Evolutionary conservation across 2,113 vertebrate genomes (phyloP).

Genomic region (Nerophis lumbriciformis): DNA sequence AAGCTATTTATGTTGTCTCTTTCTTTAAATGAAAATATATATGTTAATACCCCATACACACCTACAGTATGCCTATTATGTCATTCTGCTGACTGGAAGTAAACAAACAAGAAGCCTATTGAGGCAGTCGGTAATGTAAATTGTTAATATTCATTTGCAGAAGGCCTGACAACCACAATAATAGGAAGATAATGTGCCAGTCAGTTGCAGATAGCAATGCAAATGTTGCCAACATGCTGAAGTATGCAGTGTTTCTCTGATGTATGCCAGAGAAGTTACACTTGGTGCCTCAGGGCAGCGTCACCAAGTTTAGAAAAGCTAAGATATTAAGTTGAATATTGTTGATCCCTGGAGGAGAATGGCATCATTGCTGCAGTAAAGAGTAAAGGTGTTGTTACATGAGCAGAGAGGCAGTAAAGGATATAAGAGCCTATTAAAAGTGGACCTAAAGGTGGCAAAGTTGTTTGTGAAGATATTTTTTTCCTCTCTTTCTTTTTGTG

Average conservation of each 20-base stretch:
- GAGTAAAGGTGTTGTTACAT: conserved; percentile 26
- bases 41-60: conserved; percentile 4
- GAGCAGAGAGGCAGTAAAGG: conserved; percentile 34
- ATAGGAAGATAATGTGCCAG: conserved; percentile 12
- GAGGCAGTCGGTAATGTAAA: conserved; percentile 49
- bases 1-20: neutral
- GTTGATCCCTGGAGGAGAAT: conserved; percentile 41
- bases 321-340: conserved; percentile 39
- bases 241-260: conserved; percentile 1
- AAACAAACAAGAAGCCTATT: conserved; percentile 44
- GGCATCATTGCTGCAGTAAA: conserved; percentile 29
- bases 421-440: conserved; percentile 42
- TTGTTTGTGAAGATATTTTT: conserved; percentile 2
- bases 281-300: neutral
- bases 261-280: conserved; percentile 12
- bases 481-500: neutral
- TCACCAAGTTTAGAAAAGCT: conserved; percentile 30
- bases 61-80: conserved; percentile 7
- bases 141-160: conserved; percentile 39
- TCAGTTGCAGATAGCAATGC: conserved; percentile 32
- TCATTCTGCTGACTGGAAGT: conserved; percentile 44
- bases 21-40: conserved; percentile 8
- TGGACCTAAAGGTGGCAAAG: conserved; percentile 15
- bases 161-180: conserved; percentile 39
- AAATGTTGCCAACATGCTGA: conserved; percentile 19